phyloP scores from a whole-genome alignment of 2,113 vertebrate genomes.

The Sander lucioperca region DNA sequence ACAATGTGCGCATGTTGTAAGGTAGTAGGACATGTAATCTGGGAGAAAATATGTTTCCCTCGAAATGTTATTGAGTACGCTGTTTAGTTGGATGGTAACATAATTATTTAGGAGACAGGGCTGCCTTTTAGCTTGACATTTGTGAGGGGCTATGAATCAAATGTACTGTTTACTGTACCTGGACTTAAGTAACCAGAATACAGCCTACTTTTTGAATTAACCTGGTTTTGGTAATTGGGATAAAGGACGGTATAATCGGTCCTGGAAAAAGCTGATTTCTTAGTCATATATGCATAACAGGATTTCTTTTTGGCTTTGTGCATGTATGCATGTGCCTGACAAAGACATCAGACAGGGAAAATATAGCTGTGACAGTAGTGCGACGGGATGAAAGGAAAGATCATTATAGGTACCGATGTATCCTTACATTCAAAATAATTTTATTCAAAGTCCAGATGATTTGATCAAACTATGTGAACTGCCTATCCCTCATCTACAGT shows the following conservation, averaged over 20 bases:
- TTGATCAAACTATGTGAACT: neutral
- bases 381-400: slow-evolving; percentile 1
- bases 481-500: neutral
- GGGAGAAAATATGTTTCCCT: no score
- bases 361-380: neutral
- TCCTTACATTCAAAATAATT: neutral
- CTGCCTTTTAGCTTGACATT: neutral
- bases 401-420: neutral
- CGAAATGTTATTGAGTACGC: no score
- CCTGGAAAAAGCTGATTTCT: neutral
- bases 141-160: neutral
- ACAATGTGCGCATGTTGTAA: no score
- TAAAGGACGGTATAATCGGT: neutral
- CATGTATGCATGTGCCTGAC: neutral
- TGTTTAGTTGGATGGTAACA: no score
- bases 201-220: neutral
- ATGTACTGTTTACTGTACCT: neutral
- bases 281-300: neutral
- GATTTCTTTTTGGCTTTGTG: slow-evolving; percentile 10
- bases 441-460: neutral
- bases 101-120: no score
- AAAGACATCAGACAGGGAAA: neutral
- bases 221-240: neutral
- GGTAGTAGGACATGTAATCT: no score
- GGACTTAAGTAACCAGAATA: neutral